phyloP scores from a whole-genome alignment of 1,140 invertebrate genomes.

The Drosophila nannoptera region DNA sequence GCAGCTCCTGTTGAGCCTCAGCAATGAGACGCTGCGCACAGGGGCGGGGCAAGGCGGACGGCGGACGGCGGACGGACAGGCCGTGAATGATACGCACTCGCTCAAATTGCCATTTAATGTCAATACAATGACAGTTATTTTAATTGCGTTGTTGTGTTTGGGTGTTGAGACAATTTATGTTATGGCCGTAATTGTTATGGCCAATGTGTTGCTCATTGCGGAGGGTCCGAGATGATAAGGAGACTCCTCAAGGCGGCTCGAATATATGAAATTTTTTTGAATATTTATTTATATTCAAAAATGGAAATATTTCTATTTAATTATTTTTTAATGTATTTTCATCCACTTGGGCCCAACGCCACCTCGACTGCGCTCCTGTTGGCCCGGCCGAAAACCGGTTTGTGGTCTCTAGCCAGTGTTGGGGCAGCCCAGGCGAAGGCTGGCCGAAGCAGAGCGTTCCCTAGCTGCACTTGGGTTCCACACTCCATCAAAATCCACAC shows the following conservation, averaged over 20 bases:
- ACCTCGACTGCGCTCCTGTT: slow-evolving; percentile 47
- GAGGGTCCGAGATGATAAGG: background rate
- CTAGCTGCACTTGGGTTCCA: slow-evolving; percentile 58
- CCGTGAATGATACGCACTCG: slow-evolving; percentile 75
- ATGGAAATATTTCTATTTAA: background rate
- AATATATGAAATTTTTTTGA: background rate
- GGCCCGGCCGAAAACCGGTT: slow-evolving; percentile 45
- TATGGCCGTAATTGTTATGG: slow-evolving; percentile 70
- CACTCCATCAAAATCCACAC: slow-evolving; percentile 40
- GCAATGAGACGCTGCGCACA: background rate
- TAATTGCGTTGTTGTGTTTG: slow-evolving; percentile 65
- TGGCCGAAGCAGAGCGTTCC: slow-evolving; percentile 33
- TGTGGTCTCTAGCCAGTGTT: slow-evolving; percentile 17
- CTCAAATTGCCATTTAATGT: slow-evolving; percentile 78
- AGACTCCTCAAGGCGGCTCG: background rate
- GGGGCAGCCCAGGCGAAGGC: slow-evolving; percentile 24
- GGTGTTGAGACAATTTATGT: slow-evolving; percentile 71
- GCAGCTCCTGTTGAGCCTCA: slow-evolving; percentile 32
- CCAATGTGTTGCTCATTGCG: slow-evolving; percentile 29
- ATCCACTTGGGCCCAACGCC: slow-evolving; percentile 6
- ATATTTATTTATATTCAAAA: background rate
- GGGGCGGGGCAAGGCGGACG: background rate
- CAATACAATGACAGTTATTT: slow-evolving; percentile 78
- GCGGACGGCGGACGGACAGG: slow-evolving; percentile 7
- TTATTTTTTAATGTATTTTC: background rate